Evolutionary conservation across 2,888 invertebrate genomes (phyloP).

Genomic region (Nomada flava): DNA sequence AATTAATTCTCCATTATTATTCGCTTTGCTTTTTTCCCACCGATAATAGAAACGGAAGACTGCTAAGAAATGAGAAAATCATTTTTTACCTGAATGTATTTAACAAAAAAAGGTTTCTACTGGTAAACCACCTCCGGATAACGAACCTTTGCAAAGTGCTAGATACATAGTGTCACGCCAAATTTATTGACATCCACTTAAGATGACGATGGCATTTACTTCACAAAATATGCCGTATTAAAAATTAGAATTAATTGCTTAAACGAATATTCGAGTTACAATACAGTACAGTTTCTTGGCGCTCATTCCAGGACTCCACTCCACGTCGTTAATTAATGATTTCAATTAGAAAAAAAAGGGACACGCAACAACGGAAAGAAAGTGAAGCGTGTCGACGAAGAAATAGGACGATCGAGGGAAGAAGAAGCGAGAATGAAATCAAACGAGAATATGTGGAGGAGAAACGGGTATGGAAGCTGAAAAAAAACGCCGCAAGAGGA

Average conservation of each 20-base stretch:
- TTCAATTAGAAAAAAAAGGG: neutral
- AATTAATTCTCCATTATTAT: slow-evolving; percentile 33
- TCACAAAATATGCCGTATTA: too few species aligned
- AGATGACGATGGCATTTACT: too few species aligned
- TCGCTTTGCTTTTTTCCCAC: neutral
- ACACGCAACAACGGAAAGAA: neutral
- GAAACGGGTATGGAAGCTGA: slow-evolving; percentile 3
- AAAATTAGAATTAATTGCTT: too few species aligned
- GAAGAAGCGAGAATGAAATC: neutral
- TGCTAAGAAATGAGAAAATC: slow-evolving; percentile 15
- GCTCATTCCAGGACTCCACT: neutral
- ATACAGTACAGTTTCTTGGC: too few species aligned
- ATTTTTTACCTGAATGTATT: neutral
- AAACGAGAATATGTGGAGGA: neutral
- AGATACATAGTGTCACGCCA: too few species aligned
- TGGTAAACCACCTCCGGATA: too few species aligned
- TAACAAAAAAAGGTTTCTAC: neutral
- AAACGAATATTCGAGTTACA: too few species aligned
- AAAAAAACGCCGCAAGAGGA: neutral
- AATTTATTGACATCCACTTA: too few species aligned
- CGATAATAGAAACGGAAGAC: slow-evolving; percentile 11
- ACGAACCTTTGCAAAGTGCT: too few species aligned
- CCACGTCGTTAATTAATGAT: neutral
- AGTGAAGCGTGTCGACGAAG: neutral
- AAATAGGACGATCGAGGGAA: neutral